Conservation (phyloP, 2,888 invertebrate genomes). For the Lithophane leautieri region DNA sequence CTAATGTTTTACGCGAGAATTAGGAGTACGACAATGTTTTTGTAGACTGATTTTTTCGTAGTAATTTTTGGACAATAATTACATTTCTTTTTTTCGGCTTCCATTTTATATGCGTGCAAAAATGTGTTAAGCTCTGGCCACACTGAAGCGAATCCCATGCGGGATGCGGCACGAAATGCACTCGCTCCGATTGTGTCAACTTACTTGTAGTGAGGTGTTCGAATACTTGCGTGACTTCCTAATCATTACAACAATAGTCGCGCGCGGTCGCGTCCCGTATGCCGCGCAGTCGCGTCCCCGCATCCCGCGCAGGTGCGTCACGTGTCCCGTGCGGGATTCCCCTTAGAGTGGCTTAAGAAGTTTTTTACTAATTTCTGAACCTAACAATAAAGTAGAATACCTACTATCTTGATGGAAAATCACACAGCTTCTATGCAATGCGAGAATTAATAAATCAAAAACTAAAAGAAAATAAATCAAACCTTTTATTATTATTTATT, state of each 20-base stretch:
- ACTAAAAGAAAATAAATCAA: not conserved
- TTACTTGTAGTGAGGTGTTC: not conserved
- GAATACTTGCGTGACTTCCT: too few relatives aligned
- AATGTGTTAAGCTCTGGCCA: not conserved
- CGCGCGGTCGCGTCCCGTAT: too few relatives aligned
- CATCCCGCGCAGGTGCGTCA: not conserved
- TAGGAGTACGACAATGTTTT: slow-evolving; percentile 17
- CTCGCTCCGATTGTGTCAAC: not conserved
- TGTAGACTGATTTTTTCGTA: not conserved
- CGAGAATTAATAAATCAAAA: too few relatives aligned
- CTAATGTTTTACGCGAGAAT: slow-evolving; percentile 14
- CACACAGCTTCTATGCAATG: too few relatives aligned
- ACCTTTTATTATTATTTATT: too few relatives aligned
- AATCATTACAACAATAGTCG: not conserved
- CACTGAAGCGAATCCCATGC: not conserved
- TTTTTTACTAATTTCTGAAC: too few relatives aligned
- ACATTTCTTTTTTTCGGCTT: not conserved
- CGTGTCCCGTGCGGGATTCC: too few relatives aligned
- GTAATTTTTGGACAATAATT: not conserved
- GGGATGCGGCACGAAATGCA: not conserved
- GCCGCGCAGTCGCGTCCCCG: not conserved
- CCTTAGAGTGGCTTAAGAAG: too few relatives aligned
- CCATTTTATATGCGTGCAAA: not conserved
- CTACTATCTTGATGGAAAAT: too few relatives aligned
- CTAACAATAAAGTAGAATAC: too few relatives aligned